phyloP scores from a whole-genome alignment of 2,113 vertebrate species.

The Oreamnos americanus region DNA sequence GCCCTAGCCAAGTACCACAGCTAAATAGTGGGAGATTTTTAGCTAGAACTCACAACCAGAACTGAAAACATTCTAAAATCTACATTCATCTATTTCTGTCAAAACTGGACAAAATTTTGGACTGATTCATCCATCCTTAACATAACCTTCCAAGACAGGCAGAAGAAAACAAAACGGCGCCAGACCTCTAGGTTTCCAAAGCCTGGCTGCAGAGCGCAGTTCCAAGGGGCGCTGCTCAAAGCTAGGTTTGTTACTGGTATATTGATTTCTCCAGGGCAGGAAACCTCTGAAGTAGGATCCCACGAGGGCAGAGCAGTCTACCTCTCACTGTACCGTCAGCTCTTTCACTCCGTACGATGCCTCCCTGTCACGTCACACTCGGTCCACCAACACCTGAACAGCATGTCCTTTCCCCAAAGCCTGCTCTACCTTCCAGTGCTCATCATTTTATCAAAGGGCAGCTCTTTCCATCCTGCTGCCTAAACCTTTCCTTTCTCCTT shows the following conservation, averaged over 20 bases:
- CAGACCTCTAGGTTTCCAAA: neutral
- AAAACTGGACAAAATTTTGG: neutral
- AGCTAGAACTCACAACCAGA: neutral
- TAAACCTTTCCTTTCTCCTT: neutral
- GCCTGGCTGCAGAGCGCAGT: neutral
- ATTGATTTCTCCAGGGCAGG: neutral
- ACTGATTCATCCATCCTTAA: neutral
- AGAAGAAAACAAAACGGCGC: neutral
- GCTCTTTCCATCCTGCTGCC: neutral
- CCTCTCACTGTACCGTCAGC: too few relatives aligned
- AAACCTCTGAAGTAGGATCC: neutral
- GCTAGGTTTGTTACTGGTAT: neutral
- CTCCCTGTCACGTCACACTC: neutral
- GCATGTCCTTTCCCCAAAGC: neutral
- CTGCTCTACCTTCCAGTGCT: neutral
- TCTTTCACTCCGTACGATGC: fast-evolving
- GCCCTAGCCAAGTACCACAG: neutral
- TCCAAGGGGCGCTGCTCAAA: neutral
- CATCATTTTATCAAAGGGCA: neutral
- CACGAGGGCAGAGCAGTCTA: too few relatives aligned
- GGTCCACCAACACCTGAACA: too few relatives aligned
- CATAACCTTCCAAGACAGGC: neutral
- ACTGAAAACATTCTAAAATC: neutral
- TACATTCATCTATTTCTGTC: neutral
- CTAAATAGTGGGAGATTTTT: neutral